Conservation (phyloP, 2,113 vertebrate genomes). For the Otus sunia region DNA sequence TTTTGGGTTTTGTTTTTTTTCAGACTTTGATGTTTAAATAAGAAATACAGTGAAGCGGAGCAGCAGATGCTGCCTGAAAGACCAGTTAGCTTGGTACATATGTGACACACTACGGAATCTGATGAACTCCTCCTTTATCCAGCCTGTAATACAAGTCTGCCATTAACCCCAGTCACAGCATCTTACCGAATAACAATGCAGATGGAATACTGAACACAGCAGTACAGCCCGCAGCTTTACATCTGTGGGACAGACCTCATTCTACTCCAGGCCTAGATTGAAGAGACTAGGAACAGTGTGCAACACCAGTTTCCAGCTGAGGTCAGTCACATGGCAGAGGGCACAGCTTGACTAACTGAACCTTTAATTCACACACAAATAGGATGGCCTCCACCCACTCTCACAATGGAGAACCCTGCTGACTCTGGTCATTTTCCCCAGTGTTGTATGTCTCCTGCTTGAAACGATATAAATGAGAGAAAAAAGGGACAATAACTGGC, state of each 20-base stretch:
- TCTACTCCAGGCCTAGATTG: not conserved
- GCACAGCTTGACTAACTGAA: not conserved
- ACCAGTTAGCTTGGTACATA: not conserved
- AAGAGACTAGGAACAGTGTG: not conserved
- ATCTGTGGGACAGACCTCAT: not conserved
- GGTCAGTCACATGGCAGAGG: not conserved
- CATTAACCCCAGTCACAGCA: not conserved
- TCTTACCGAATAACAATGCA: fast-evolving
- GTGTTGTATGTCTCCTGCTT: not conserved
- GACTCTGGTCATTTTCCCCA: not conserved
- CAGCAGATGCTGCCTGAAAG: not conserved
- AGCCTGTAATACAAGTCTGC: not conserved
- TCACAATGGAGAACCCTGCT: not conserved
- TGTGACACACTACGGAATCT: not conserved
- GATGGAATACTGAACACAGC: fast-evolving
- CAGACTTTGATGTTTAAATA: not conserved
- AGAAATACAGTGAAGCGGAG: not conserved
- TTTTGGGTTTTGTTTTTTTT: not conserved
- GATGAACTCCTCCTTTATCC: not conserved
- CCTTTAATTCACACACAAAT: not conserved
- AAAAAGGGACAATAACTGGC: not conserved
- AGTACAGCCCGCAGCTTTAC: not conserved
- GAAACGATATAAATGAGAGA: not conserved
- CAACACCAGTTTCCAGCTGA: not conserved
- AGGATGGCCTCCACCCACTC: not conserved